These are phyloP conservation scores for Paguma larvata DNA, from an alignment of 2,797 vertebrate genomes.

Conservation along the genomic window DNA sequence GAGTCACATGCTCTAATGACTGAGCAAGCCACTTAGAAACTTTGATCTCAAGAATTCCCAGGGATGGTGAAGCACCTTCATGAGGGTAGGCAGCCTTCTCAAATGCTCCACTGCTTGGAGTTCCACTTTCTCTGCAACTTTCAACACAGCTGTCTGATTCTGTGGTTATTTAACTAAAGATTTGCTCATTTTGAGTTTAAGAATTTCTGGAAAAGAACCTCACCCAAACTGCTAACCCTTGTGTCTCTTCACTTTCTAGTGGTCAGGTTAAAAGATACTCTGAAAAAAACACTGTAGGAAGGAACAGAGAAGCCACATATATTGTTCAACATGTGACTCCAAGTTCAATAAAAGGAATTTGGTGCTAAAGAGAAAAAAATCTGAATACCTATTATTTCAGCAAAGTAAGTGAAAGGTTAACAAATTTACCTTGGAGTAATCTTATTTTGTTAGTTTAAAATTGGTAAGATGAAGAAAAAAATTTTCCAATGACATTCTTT, in stretches of 20 bases:
- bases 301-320: background rate
- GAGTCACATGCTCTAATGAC: background rate
- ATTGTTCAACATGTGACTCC: background rate
- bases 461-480: background rate
- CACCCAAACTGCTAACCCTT: background rate
- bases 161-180: background rate
- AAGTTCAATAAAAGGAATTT: background rate
- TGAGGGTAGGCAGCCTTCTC: too few relatives aligned
- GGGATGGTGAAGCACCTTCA: too few relatives aligned
- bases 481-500: background rate
- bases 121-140: background rate
- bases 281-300: background rate
- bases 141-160: background rate
- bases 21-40: background rate
- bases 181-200: background rate
- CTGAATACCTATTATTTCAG: background rate
- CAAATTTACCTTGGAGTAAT: background rate
- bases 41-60: background rate
- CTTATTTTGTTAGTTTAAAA: background rate
- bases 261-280: background rate
- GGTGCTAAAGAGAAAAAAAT: background rate
- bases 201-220: background rate
- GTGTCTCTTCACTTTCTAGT: background rate
- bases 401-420: background rate
- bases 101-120: background rate